phyloP scores from a whole-genome alignment of 2,797 vertebrate genomes.

The Onychomys arenicola region DNA sequence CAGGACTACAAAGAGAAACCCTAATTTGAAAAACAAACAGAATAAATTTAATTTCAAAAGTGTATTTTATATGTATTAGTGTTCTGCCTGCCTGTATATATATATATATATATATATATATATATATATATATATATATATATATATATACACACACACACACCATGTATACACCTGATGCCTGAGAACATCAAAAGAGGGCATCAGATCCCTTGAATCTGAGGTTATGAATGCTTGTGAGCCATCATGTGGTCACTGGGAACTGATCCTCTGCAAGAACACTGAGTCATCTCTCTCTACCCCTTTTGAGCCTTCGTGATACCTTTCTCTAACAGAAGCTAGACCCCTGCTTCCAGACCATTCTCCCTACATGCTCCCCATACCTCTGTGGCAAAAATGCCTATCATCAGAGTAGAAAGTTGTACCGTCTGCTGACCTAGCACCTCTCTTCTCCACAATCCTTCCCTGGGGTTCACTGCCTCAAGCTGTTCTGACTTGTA shows the following conservation, averaged over 20 bases:
- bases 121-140: neutral
- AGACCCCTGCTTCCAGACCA: neutral
- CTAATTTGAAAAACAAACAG: neutral
- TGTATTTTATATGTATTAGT: neutral
- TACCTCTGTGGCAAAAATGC: neutral
- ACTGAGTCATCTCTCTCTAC: neutral
- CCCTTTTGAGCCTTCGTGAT: no score
- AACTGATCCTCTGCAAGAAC: neutral
- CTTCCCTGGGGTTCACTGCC: neutral
- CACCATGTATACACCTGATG: neutral
- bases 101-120: neutral
- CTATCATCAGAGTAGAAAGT: neutral
- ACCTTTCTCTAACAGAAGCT: neutral
- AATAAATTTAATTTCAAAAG: neutral
- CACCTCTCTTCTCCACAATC: neutral
- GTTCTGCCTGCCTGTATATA: neutral
- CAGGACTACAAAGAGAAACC: neutral
- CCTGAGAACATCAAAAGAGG: neutral
- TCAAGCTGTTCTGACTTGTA: neutral
- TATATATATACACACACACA: neutral
- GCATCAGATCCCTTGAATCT: neutral
- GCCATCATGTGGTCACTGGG: neutral
- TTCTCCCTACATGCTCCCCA: neutral
- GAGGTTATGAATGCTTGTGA: neutral
- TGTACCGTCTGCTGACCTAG: neutral